Evolutionary conservation across 2,113 vertebrate genomes (phyloP).

Genomic region (Amia ocellicauda): DNA sequence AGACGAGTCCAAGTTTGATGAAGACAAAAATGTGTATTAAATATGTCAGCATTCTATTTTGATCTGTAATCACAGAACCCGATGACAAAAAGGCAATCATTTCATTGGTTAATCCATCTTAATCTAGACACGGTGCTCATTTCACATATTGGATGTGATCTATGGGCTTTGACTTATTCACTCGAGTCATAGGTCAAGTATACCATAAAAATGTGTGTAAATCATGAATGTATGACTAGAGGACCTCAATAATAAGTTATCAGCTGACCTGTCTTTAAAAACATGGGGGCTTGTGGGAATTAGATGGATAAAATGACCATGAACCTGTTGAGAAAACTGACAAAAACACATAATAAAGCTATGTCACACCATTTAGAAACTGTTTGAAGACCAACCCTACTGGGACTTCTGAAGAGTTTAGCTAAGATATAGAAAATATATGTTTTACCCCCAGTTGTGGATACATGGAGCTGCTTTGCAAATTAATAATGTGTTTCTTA

Average conservation of each 20-base stretch:
- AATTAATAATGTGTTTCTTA: too few species aligned
- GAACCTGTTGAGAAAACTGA: too few species aligned
- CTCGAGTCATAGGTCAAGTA: slow-evolving; percentile 52
- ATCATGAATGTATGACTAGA: slow-evolving; percentile 19
- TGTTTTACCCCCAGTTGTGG: too few species aligned
- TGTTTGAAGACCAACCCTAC: too few species aligned
- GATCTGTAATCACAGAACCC: slow-evolving; percentile 37
- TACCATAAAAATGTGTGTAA: slow-evolving; percentile 41
- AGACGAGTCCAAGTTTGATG: too few species aligned
- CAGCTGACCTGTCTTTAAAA: slow-evolving; percentile 39
- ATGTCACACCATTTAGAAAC: too few species aligned
- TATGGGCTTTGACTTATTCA: slow-evolving; percentile 39
- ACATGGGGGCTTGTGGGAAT: too few species aligned
- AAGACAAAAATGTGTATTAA: slow-evolving; percentile 2
- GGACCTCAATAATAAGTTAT: slow-evolving; percentile 30
- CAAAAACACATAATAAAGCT: too few species aligned
- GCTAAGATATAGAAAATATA: too few species aligned
- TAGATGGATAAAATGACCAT: too few species aligned
- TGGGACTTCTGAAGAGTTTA: too few species aligned
- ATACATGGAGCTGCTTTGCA: too few species aligned
- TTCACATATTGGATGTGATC: slow-evolving; percentile 46
- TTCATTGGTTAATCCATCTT: slow-evolving; percentile 32
- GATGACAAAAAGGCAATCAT: slow-evolving; percentile 43
- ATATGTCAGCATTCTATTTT: slow-evolving; percentile 21
- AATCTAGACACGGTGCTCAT: slow-evolving; percentile 37